Evolutionary conservation across 2,888 invertebrate genomes (phyloP).

Genomic region (Calliopum simillimum): DNA sequence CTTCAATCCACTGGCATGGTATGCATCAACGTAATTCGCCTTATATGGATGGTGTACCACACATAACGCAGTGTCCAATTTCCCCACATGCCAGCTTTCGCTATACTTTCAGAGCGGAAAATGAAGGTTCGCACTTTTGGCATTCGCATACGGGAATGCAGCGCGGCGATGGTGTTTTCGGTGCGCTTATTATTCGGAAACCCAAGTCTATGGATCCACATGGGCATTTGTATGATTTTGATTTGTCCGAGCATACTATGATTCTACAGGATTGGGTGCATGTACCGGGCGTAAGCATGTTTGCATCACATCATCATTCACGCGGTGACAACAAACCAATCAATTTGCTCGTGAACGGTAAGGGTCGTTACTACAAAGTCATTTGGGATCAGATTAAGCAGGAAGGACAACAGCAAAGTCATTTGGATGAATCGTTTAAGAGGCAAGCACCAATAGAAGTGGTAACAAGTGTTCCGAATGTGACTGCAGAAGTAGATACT

Average conservation of each 20-base stretch:
- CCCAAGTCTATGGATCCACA: conserved; percentile 76
- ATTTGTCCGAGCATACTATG: conserved; percentile 79
- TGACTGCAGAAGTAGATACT: conserved; percentile 5
- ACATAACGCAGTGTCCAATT: conserved; percentile 87
- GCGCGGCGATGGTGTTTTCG: conserved; percentile 86
- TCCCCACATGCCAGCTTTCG: conserved; percentile 79
- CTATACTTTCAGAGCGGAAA: conserved; percentile 79
- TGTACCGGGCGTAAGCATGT: conserved; percentile 77
- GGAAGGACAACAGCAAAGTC: background rate
- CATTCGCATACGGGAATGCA: conserved; percentile 86
- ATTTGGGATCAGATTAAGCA: conserved; percentile 54
- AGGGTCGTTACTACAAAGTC: conserved; percentile 71
- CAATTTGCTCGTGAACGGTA: conserved; percentile 84
- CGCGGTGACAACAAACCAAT: conserved; percentile 85
- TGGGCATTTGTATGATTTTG: conserved; percentile 79
- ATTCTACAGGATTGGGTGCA: conserved; percentile 87
- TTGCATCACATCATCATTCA: conserved; percentile 87
- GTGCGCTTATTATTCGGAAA: conserved; percentile 79
- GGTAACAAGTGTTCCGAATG: conserved; percentile 17
- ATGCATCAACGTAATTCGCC: conserved; percentile 82
- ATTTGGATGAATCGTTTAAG: no score
- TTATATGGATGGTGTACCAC: conserved; percentile 91
- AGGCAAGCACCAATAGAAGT: background rate
- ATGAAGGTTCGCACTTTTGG: conserved; percentile 89
- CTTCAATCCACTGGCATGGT: conserved; percentile 94